Base-by-base conservation (phyloP, 2,888 invertebrate species). In the Erebia epiphron region DNA sequence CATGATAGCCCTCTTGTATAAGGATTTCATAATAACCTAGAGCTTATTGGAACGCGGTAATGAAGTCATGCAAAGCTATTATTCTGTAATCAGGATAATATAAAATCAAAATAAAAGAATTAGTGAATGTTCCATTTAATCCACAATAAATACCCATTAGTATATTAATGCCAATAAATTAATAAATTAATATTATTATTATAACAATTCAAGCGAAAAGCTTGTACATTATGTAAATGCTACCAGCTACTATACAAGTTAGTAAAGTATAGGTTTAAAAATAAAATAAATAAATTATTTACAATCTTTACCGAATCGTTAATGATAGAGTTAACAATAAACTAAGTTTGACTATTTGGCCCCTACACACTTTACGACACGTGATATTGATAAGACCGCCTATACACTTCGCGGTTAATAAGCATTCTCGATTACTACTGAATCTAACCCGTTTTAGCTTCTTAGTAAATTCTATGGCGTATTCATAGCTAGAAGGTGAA, bases 171-270 rank as follows among this genome's bases (percentile, higher is more conserved):
- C 76, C 76, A 82, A 81, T 79, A 82, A 83, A 85, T 86, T 83
- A 86, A 85, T 86, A 83, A 84, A 86, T 84, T 83, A 57, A 57
- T 54, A 82, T 76, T 75, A 76, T 75, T 75, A 76, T 75, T 75
- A 79, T 49, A 65, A 41, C 49, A 58, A 56, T 46, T 21, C 83
- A 85, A 87, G 86, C 84, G 82, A 84, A 83, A 76, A 80, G 81
- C 81, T 81, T 78, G 79, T 82, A 58, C 46, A 26, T 81, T 81
- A 78, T 82, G 75, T 92, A 92, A 92, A 92, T 92, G 92, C 92
- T 87, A 90, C 83, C 80, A 88, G 85, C 84, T 78, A 82, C 82
- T 87, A 85, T 89, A 90, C 88, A 87, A 86, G 86, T 89, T 84
- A 89, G 86, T 87, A 83, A 67, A 84, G 80, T 80, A 83, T 82